Base-by-base conservation (phyloP, 2,888 invertebrate species). In the Microchrysa polita region DNA sequence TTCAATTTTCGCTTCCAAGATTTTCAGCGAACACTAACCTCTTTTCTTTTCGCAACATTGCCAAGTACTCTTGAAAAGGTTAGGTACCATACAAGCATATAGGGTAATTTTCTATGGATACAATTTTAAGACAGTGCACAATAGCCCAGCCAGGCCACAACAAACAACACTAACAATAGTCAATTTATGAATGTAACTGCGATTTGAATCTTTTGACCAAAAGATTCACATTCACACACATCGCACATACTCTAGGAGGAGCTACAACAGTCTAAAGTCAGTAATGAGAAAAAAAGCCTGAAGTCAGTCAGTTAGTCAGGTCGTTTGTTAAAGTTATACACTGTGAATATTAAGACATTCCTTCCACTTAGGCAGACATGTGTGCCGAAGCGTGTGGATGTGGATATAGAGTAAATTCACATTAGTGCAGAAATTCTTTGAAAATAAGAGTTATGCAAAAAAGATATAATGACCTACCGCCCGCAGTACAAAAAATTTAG, bases 291-390 rank as follows among this genome's bases (percentile, higher is more conserved):
- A 48, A 12, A 48, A 55, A 16, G 18, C 1, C 10, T 20, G 18
- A 55, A 20, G 48, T 48, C 16, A n/a, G 16, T 48, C 48, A 55
- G 55, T 55, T 55, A 55, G 55, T 20, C 55, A 55, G 55, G 55
- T 55, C 55, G 20, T 55, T 55, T 10, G 55, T 55, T 55, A 20
- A n/a, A n/a, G 1, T 5, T 16, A 18, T 10, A n/a, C 10, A 55
- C 0, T 20, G 20, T 55, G 5, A n/a, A 53, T n/a, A 55, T 55
- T 55, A 55, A 16, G 55, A 10, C 55, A n/a, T 48, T n/a, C 48
- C 48, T 48, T 48, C 48, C 48, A 34, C 7, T 34, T 34, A 34
- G 2, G 27, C 7, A 34, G 7, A 2, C 7, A 34, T 34, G 27
- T 34, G 7, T 34, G 27, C 27, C n/a, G n/a, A n/a, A n/a, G n/a